Conservation (phyloP, 2,797 vertebrate genomes). For the Sebastes melanostomus region DNA sequence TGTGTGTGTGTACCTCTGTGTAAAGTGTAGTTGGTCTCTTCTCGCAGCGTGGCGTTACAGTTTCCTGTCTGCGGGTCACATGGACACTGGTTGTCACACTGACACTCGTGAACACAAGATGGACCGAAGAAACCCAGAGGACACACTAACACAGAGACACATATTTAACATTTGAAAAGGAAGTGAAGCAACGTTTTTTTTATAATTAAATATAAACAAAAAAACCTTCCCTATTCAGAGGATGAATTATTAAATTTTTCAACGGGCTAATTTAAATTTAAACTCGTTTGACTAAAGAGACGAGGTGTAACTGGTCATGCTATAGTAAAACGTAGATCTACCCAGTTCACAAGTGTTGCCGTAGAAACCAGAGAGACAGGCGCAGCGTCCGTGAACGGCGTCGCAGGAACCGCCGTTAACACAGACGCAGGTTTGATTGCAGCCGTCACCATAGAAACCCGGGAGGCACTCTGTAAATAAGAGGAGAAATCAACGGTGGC, state of each 20-base stretch:
- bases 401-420: constrained; percentile 84
- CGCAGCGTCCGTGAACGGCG: constrained; percentile 81
- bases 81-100: constrained; percentile 83
- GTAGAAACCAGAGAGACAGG: constrained; percentile 81
- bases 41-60: constrained; percentile 77
- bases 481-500: not conserved
- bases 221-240: not conserved
- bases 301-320: not conserved
- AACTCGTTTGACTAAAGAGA: not conserved
- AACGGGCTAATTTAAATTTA: too few species aligned
- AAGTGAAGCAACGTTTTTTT: not conserved
- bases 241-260: not conserved
- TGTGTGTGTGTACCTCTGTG: constrained; percentile 78
- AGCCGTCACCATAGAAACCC: constrained; percentile 87
- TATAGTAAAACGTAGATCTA: constrained; percentile 40
- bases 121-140: constrained; percentile 85
- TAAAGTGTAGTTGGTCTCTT: constrained; percentile 65
- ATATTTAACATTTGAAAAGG: not conserved
- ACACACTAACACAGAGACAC: constrained; percentile 80
- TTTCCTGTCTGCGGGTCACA: constrained; percentile 87
- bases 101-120: constrained; percentile 80
- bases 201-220: not conserved
- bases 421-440: constrained; percentile 83
- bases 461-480: constrained; percentile 80
- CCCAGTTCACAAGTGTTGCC: constrained; percentile 86